A percentile compares a stretch with the other conserved stretches of the same genome.
phyloP scores from a whole-genome alignment of 2,888 invertebrate genomes.

The Melinaea marsaeus region DNA sequence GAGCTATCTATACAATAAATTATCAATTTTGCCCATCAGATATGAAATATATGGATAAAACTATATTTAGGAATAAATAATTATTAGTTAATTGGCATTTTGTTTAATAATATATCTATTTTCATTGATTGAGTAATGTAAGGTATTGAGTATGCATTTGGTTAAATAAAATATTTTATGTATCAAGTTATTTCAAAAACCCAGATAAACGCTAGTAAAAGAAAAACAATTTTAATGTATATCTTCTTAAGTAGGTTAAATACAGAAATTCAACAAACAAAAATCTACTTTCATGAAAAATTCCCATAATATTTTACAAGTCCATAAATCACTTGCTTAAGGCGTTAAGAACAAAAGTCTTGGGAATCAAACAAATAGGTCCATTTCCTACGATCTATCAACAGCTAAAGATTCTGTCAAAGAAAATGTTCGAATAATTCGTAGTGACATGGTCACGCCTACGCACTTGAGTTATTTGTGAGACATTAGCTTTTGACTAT shows the following conservation, averaged over 20 bases:
- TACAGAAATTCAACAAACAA: conserved; percentile 11
- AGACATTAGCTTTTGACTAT: neutral
- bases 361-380: conserved; percentile 38
- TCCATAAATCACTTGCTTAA: conserved; percentile 35
- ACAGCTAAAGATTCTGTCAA: conserved; percentile 35
- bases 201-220: neutral
- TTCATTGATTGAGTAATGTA: too few relatives aligned
- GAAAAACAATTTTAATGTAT: neutral
- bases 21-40: too few relatives aligned
- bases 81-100: too few relatives aligned
- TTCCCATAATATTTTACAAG: conserved; percentile 26
- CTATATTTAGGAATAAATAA: too few relatives aligned
- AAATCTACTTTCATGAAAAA: conserved; percentile 13
- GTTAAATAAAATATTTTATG: too few relatives aligned
- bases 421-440: conserved; percentile 24
- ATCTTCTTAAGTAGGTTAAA: conserved; percentile 8
- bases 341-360: conserved; percentile 37
- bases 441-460: neutral
- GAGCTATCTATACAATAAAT: too few relatives aligned
- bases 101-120: too few relatives aligned
- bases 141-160: too few relatives aligned
- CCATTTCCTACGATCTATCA: conserved; percentile 39
- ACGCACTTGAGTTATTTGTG: neutral
- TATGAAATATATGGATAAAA: too few relatives aligned
- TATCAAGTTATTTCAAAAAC: neutral